phyloP scores from a whole-genome alignment of 2,888 invertebrate genomes.

The Drosophila neotestacea region DNA sequence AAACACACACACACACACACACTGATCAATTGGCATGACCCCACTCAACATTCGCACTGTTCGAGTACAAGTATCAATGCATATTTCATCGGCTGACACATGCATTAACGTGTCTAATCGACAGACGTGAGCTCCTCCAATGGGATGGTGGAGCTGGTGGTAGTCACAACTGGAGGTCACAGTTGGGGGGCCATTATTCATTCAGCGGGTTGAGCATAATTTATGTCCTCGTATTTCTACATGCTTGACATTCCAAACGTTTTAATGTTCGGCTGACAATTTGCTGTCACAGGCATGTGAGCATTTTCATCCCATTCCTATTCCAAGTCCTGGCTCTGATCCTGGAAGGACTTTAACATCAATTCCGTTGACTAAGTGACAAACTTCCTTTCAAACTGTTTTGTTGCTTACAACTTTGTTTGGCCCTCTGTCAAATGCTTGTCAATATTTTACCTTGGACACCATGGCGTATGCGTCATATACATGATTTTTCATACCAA shows the following conservation, averaged over 20 bases:
- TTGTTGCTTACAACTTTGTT: conserved; percentile 22
- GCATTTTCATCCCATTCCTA: conserved; percentile 19
- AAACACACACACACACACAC: conserved; percentile 4
- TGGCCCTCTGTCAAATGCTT: conserved; percentile 50
- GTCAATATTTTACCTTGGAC: conserved; percentile 49
- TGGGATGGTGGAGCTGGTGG: background rate
- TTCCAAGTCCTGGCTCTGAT: background rate
- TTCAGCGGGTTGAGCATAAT: conserved; percentile 69
- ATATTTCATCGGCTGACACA: conserved; percentile 79
- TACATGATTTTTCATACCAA: conserved; percentile 3
- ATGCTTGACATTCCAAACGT: conserved; percentile 69
- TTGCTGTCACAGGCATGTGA: conserved; percentile 62
- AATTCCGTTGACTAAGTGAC: conserved; percentile 54
- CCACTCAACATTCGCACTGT: conserved; percentile 22
- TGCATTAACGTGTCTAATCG: conserved; percentile 79
- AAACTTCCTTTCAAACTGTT: conserved; percentile 34
- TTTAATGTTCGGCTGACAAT: conserved; percentile 65
- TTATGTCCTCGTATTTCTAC: conserved; percentile 69
- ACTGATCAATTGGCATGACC: conserved; percentile 25
- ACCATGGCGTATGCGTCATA: conserved; percentile 57
- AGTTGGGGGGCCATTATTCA: conserved; percentile 61
- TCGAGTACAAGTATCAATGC: conserved; percentile 63
- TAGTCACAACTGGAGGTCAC: background rate
- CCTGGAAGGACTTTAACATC: conserved; percentile 41
- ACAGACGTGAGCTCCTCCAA: conserved; percentile 43